Percentiles rank a stretch among this genome's conserved stretches.
These are phyloP conservation scores for Varanus salvator DNA, from an alignment of 2,113 vertebrate genomes.

Conservation along the genomic window DNA sequence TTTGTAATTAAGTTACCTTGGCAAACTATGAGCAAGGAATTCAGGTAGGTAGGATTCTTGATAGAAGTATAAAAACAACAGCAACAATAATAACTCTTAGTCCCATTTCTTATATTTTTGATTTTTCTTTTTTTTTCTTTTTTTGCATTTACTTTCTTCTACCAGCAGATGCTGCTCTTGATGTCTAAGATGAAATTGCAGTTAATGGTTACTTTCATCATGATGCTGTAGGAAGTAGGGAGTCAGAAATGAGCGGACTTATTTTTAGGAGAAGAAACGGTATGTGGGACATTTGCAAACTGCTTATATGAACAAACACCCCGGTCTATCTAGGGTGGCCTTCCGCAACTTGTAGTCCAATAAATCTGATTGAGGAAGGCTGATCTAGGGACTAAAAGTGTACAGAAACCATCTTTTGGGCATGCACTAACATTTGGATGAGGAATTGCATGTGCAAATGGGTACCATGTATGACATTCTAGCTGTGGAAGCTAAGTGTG, in stretches of 20 bases:
- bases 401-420: background rate
- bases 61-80: background rate
- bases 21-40: background rate
- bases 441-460: background rate
- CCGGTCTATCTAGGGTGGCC: no score
- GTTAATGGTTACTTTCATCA: background rate
- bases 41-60: background rate
- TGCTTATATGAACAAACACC: background rate
- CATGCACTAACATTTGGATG: background rate
- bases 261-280: background rate
- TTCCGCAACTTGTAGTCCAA: no score
- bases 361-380: no score
- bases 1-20: background rate
- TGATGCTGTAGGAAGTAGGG: background rate
- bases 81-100: background rate
- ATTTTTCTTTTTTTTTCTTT: fast-evolving
- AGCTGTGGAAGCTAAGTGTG: background rate
- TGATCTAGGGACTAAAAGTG: background rate
- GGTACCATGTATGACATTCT: background rate
- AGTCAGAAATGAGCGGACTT: background rate
- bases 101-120: no score
- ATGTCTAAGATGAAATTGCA: constrained; percentile 27
- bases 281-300: background rate
- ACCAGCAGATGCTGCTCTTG: constrained; percentile 77
- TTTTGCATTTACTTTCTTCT: constrained; percentile 43